phyloP scores from a whole-genome alignment of 1,140 invertebrate genomes.

The Andrena cerasifolii region DNA sequence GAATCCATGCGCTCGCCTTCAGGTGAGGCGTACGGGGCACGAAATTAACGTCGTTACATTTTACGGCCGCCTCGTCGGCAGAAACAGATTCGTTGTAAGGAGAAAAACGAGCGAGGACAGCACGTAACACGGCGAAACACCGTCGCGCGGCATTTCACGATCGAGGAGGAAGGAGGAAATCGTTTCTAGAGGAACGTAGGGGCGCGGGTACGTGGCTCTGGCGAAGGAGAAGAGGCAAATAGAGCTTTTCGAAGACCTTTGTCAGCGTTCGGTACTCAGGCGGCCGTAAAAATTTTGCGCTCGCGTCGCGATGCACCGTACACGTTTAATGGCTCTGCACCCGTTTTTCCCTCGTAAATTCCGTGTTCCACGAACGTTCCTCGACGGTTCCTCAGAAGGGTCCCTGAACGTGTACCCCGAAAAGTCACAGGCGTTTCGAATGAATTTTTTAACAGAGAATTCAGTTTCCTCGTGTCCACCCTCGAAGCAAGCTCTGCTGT shows the following conservation, averaged over 20 bases:
- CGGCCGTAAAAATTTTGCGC: conserved; percentile 49
- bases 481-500: too few relatives aligned
- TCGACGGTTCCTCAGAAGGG: background rate
- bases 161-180: conserved; percentile 16
- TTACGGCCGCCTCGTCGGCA: conserved; percentile 65
- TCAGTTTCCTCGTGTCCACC: too few relatives aligned
- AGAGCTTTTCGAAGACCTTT: conserved; percentile 55
- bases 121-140: conserved; percentile 62
- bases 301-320: conserved; percentile 27
- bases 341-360: conserved; percentile 2
- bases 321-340: conserved; percentile 54
- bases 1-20: conserved; percentile 10
- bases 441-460: too few relatives aligned
- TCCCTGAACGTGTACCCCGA: too few relatives aligned
- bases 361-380: background rate
- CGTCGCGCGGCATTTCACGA: conserved; percentile 54
- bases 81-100: conserved; percentile 68
- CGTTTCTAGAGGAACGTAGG: conserved; percentile 12
- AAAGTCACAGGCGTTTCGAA: background rate
- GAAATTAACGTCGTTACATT: conserved; percentile 68
- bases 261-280: conserved; percentile 57
- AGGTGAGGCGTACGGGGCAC: conserved; percentile 25
- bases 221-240: conserved; percentile 23
- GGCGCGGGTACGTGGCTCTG: background rate
- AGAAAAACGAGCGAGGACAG: conserved; percentile 53